Conservation (phyloP, 2,797 vertebrate genomes). For the Coluber constrictor region DNA sequence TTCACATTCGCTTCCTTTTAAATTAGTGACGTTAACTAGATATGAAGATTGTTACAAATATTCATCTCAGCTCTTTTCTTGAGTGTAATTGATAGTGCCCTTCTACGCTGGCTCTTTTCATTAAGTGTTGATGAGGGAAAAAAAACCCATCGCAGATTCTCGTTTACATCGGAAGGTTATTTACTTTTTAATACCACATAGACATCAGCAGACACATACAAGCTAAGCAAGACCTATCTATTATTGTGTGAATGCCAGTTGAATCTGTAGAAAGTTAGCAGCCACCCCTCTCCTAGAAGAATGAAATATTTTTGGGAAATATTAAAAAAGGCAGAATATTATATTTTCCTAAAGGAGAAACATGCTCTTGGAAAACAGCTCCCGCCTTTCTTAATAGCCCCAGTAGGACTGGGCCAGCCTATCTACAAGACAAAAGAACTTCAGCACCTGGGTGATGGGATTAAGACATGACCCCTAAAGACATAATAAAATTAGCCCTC, state of each 20-base stretch:
- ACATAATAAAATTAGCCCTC: too few species aligned
- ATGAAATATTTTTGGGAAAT: too few species aligned
- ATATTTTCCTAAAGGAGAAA: too few species aligned
- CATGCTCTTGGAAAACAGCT: too few species aligned
- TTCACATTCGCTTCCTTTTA: neutral
- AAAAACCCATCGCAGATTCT: neutral
- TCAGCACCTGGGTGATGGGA: too few species aligned
- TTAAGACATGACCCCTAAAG: too few species aligned
- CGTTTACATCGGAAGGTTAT: neutral
- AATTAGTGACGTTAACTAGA: neutral
- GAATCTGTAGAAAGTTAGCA: neutral
- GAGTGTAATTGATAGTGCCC: neutral
- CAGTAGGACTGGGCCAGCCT: too few species aligned
- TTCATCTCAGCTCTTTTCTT: neutral
- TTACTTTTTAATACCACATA: slow-evolving; percentile 6
- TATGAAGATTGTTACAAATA: slow-evolving; percentile 18
- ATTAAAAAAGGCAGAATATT: too few species aligned
- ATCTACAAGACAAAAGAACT: too few species aligned
- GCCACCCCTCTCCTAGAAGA: too few species aligned
- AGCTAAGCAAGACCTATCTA: neutral
- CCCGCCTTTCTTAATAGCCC: too few species aligned
- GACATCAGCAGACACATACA: neutral
- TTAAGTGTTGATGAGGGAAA: neutral
- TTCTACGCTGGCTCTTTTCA: neutral
- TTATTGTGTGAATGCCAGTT: neutral